Evolutionary conservation across 2,888 invertebrate species (phyloP).

Genomic region (Ptilodon capucinus): DNA sequence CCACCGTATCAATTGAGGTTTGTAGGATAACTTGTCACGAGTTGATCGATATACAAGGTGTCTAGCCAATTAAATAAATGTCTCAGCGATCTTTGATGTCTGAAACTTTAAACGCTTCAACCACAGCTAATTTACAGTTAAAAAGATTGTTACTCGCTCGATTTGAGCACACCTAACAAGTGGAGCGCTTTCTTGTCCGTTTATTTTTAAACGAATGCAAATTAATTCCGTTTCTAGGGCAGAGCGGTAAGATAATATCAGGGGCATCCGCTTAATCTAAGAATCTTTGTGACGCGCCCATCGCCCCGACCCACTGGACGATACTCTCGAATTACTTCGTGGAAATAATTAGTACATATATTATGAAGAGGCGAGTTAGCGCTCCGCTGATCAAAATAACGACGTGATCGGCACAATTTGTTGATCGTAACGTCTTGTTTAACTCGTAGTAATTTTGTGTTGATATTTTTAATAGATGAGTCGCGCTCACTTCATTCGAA

Average conservation of each 20-base stretch:
- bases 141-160: constrained; percentile 37
- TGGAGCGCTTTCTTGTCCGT: constrained; percentile 43
- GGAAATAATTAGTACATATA: constrained; percentile 52
- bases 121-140: constrained; percentile 33
- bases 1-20: background rate
- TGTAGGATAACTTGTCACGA: background rate
- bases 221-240: constrained; percentile 64
- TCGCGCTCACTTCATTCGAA: constrained; percentile 9
- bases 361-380: constrained; percentile 40
- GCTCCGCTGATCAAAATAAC: constrained; percentile 41
- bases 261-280: constrained; percentile 52
- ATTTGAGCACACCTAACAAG: constrained; percentile 44
- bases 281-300: constrained; percentile 51
- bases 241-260: constrained; percentile 58
- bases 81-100: constrained; percentile 4
- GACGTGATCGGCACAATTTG: constrained; percentile 35
- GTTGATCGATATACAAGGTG: background rate
- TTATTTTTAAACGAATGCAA: constrained; percentile 57
- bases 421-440: constrained; percentile 41
- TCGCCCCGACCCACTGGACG: constrained; percentile 36
- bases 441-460: constrained; percentile 27
- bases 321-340: constrained; percentile 48
- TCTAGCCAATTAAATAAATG: constrained; percentile 1
- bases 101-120: constrained; percentile 12
- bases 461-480: constrained; percentile 23